phyloP scores from a whole-genome alignment of 2,888 invertebrate species.

The Pollenia angustigena region DNA sequence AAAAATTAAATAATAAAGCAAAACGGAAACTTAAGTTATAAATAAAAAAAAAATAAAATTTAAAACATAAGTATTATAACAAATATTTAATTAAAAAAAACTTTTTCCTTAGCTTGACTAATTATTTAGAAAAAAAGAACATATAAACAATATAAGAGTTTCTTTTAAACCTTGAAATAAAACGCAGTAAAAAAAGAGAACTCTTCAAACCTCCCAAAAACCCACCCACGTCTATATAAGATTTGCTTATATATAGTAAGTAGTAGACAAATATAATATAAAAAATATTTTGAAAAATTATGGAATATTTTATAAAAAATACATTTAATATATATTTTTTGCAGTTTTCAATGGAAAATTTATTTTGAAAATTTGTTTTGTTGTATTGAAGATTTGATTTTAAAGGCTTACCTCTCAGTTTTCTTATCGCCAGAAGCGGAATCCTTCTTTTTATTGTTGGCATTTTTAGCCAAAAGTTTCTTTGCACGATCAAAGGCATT shows the following conservation, averaged over 20 bases:
- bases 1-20: constrained; percentile 1
- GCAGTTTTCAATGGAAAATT: constrained; percentile 65
- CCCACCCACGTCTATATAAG: constrained; percentile 29
- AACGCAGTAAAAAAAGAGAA: constrained; percentile 48
- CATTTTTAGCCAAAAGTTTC: constrained; percentile 85
- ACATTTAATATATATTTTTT: constrained; percentile 64
- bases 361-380: constrained; percentile 75
- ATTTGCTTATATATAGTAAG: constrained; percentile 56
- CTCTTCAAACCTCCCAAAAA: constrained; percentile 29
- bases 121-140: constrained; percentile 11
- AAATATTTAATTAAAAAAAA: constrained; percentile 20
- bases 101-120: constrained; percentile 10
- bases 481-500: constrained; percentile 85
- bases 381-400: constrained; percentile 76
- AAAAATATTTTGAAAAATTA: constrained; percentile 68
- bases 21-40: constrained; percentile 33
- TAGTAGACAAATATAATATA: constrained; percentile 65
- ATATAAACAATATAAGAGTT: constrained; percentile 34
- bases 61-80: constrained; percentile 22
- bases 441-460: constrained; percentile 85
- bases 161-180: constrained; percentile 47
- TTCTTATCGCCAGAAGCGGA: constrained; percentile 84
- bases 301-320: constrained; percentile 59
- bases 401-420: constrained; percentile 84
- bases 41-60: constrained; percentile 36